Conservation (phyloP, 2,113 vertebrate genomes). For the Tragelaphus scriptus region DNA sequence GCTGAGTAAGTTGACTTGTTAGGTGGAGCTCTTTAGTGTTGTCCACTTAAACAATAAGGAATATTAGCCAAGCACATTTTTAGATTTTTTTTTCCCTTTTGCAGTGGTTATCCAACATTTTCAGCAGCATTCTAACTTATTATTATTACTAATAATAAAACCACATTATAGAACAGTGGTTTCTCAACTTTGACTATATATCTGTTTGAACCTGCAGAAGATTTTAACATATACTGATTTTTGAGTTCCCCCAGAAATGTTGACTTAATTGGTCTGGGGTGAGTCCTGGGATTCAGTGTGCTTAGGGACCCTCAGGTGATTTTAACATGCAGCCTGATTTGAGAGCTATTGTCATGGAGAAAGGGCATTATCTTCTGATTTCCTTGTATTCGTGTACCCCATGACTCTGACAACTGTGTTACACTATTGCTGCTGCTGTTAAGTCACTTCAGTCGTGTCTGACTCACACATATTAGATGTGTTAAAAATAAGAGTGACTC, state of each 20-base stretch:
- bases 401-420: background rate
- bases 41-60: background rate
- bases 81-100: background rate
- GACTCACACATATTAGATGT: background rate
- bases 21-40: background rate
- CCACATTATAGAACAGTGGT: background rate
- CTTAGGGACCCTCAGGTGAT: background rate
- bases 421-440: background rate
- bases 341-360: background rate
- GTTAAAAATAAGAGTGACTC: background rate
- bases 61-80: background rate
- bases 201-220: background rate
- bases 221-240: background rate
- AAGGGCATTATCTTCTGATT: background rate
- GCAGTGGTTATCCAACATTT: background rate
- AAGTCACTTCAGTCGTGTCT: too few species aligned
- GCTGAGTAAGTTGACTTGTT: background rate
- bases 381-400: background rate
- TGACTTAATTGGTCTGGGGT: background rate
- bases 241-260: background rate
- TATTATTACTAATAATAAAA: constrained; percentile 2
- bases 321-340: background rate
- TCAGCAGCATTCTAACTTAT: background rate
- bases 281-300: background rate
- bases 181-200: background rate